Evolutionary conservation across 1,140 invertebrate species (phyloP), one percentile per base, ranked within the genome.

Genomic region (Diploscapter pachys): DNA sequence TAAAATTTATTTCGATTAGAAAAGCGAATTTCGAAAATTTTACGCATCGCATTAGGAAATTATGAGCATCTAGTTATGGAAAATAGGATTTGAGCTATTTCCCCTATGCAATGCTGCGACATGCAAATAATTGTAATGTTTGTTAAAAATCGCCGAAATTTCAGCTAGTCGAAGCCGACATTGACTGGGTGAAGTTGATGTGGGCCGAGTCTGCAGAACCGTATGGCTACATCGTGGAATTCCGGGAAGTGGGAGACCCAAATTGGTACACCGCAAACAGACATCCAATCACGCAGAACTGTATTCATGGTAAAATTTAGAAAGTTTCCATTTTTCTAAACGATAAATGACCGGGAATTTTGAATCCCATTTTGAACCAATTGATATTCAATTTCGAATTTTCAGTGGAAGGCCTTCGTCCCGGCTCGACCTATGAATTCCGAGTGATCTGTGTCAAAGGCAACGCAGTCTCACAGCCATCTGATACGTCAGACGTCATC

Each of bases 351-450:
- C 1, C 31, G 31, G 1, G 31, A 31, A 31, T 31, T 31, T 31
- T 31, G n/a, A 31, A 31, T 31, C 31, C 31, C 31, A 31, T 31
- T 31, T 31, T 31, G 31, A 31, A 31, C 31, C 31, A 31, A 31
- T 31, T 31, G 31, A 31, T 31, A 0, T 31, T 1, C 31, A 31
- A 0, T 31, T 31, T 31, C 31, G 31, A 1, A 5, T 51, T 82
- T 82, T 74, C 59, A 83, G 82, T 83, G 59, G 77, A 83, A 68
- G 81, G 83, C 61, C 77, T 84, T 6, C 78, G 78, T 48, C 69
- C 82, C 52, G 76, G 80, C 54, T 76, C 79, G 9, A 79, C 76
- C 2, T 85, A 85, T 72, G 83, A 85, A 74, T 85, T 85, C 61
- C 73, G 83, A 48, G 84, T 85, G 57, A 67, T 76, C 50, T 56